Conservation (phyloP, 2,888 invertebrate species). For the Arrhopalites spinosus region DNA sequence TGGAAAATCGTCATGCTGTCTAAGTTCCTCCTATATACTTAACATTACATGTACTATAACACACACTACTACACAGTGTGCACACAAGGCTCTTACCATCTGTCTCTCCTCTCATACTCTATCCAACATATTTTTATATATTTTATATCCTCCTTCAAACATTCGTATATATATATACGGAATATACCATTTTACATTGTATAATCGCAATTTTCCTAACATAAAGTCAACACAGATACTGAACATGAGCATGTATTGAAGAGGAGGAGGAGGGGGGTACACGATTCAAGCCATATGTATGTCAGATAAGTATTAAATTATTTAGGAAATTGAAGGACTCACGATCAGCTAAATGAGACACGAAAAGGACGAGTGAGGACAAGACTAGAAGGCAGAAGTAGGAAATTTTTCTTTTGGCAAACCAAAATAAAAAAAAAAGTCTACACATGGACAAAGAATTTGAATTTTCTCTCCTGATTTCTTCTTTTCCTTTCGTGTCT, state of each 20-base stretch:
- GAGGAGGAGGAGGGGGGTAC: neutral
- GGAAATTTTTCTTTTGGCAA: neutral
- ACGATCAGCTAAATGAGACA: slow-evolving; percentile 9
- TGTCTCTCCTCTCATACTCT: too few species aligned
- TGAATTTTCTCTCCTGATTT: slow-evolving; percentile 2
- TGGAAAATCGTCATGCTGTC: too few species aligned
- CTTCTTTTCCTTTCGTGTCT: neutral
- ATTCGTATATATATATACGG: too few species aligned
- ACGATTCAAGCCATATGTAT: neutral
- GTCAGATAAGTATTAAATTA: neutral
- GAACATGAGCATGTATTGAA: neutral
- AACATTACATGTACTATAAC: too few species aligned
- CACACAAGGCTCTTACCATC: too few species aligned
- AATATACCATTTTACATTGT: too few species aligned
- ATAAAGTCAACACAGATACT: neutral
- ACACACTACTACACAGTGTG: too few species aligned
- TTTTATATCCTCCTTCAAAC: too few species aligned
- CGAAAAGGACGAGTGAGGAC: slow-evolving; percentile 12
- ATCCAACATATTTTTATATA: too few species aligned
- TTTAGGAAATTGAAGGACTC: slow-evolving; percentile 13
- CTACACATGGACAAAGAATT: too few species aligned
- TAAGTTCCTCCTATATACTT: too few species aligned
- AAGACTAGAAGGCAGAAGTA: neutral
- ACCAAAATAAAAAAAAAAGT: neutral
- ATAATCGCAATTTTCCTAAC: neutral